Base-by-base conservation (phyloP, 2,797 vertebrate genomes). In the Anabacerthia variegaticeps region DNA sequence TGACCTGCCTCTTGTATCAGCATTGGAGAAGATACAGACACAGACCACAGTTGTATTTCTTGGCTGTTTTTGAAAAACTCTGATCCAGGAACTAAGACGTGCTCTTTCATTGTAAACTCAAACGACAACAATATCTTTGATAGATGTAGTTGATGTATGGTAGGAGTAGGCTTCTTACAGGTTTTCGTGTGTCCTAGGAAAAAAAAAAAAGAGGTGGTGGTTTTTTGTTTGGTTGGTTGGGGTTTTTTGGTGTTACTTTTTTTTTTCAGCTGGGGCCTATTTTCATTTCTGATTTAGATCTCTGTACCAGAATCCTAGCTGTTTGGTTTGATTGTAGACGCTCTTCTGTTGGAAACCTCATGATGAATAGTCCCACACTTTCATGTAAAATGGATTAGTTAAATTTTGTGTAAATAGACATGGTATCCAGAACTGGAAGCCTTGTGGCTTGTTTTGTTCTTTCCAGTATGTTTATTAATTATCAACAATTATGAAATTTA, bases 391-490 rank as follows among this genome's bases (percentile, higher is more conserved):
- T 39, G 24, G 11, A 10, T 78, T 48, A 55, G 44, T 83, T 78
- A 21, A 1, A 12, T 58, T 76, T 73, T 61, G 34, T 56, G 37
- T 83, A 49, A 88, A 32, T 28, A 58, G 27, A 11, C 9, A 11
- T 77, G 73, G 8, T 68, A 67, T 51, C 18, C 43, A 34, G 43
- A 69, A 16, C 54, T 55, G 59, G 27, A 51, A 89, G 41, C 23
- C 37, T 34, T 90, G 32, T 84, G 62, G 34, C 43, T 75, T 85
- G 49, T 44, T 79, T 20, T 80, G 39, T 87, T 94, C 44, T 84
- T 91, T 65, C 27, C 21, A 66, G 0, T 65, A 28, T 75, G 8
- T 36, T 75, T 77, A 55, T 56, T 84, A 44, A 37, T 67, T 88
- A 91, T 46, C 54, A 92, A 28, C 7, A 44, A 28, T 62, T 30